A percentile compares a stretch with the other conserved stretches of the same genome.
Evolutionary conservation across 2,888 invertebrate genomes (phyloP).

Genomic region (Eupithecia dodoneata): DNA sequence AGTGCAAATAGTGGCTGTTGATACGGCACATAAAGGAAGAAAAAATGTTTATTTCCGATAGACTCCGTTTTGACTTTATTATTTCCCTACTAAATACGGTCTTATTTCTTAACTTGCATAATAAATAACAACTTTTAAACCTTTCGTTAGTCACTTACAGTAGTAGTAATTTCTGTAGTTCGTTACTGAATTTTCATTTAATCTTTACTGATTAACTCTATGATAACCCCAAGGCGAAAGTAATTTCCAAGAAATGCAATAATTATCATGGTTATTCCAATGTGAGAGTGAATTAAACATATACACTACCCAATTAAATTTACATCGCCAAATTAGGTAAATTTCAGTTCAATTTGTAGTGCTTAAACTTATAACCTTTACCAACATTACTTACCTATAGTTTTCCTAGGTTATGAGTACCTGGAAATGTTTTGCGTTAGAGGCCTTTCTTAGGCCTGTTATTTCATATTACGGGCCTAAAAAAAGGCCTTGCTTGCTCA

Average conservation of each 20-base stretch:
- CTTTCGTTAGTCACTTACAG: background rate
- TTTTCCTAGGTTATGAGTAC: no score
- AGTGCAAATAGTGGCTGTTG: background rate
- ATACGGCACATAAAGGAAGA: constrained; percentile 1
- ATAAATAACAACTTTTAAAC: background rate
- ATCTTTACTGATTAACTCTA: background rate
- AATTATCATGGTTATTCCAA: background rate
- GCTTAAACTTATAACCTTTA: no score
- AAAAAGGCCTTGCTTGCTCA: background rate
- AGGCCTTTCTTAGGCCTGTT: background rate
- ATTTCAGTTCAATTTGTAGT: background rate
- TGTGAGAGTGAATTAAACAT: background rate
- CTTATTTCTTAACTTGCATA: background rate
- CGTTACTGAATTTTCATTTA: background rate
- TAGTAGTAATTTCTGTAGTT: background rate
- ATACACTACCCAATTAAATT: no score
- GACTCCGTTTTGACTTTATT: background rate
- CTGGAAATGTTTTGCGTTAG: no score
- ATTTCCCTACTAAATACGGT: background rate
- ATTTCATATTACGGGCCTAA: background rate
- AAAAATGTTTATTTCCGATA: background rate
- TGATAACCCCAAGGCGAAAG: background rate
- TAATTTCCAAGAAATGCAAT: background rate
- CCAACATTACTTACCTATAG: no score
- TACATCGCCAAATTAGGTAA: background rate